A percentile compares a stretch with the other conserved stretches of the same genome.
These are phyloP conservation scores for Nesogale talazaci DNA, from an alignment of 2,113 vertebrate species.

Conservation along the genomic window DNA sequence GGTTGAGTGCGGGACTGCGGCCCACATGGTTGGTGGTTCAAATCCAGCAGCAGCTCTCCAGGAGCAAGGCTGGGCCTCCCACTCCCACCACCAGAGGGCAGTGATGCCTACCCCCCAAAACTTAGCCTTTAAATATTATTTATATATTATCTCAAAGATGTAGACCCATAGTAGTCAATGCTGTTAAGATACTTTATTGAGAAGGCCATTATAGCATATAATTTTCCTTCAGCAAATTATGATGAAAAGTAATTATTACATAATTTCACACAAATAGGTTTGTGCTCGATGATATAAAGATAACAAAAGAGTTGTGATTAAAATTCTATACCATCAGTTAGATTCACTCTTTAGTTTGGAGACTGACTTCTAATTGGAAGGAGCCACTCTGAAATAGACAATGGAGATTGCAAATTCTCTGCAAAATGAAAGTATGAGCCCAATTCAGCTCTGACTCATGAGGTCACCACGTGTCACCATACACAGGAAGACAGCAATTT, in stretches of 20 bases:
- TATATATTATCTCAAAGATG: slow-evolving; percentile 21
- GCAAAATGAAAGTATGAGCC: not conserved
- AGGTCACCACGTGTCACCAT: not conserved
- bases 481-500: not conserved
- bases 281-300: slow-evolving; percentile 21
- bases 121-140: slow-evolving; percentile 30
- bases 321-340: not conserved
- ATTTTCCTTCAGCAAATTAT: slow-evolving; percentile 22
- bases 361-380: not conserved
- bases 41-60: too few species aligned
- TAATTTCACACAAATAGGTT: slow-evolving; percentile 21
- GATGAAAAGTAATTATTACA: slow-evolving; percentile 20
- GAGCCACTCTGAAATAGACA: not conserved
- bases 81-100: too few species aligned
- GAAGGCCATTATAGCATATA: not conserved
- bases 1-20: too few species aligned
- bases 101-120: too few species aligned
- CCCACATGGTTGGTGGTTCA: too few species aligned
- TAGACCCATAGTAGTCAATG: not conserved
- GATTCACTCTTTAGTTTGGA: not conserved
- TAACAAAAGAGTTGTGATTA: slow-evolving; percentile 11
- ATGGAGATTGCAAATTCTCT: not conserved
- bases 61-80: too few species aligned
- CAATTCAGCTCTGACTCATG: not conserved
- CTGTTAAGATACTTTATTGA: not conserved